phyloP scores from a whole-genome alignment of 2,888 invertebrate species.

The Podotricha telesiphe region DNA sequence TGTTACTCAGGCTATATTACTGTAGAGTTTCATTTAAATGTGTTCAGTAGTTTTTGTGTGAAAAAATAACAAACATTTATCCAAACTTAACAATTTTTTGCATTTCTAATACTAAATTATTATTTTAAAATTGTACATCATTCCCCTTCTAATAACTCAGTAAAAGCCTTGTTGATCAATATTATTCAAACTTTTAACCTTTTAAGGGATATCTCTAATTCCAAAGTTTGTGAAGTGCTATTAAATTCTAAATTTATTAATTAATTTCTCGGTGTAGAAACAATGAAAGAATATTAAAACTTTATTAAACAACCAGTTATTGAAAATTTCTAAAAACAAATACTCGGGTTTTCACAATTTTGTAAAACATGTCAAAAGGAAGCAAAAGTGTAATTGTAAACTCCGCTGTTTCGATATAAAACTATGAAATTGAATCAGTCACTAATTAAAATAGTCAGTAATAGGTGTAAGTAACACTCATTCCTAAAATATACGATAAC shows the following conservation, averaged over 20 bases:
- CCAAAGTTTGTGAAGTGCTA: background rate
- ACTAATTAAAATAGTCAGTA: too few relatives aligned
- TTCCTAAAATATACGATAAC: too few relatives aligned
- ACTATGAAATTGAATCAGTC: too few relatives aligned
- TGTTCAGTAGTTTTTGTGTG: too few relatives aligned
- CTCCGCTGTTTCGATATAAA: too few relatives aligned
- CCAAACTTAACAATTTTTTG: too few relatives aligned
- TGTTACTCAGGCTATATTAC: too few relatives aligned
- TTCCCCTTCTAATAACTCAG: background rate
- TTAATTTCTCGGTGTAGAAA: background rate
- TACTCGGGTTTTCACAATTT: background rate
- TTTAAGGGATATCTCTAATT: background rate
- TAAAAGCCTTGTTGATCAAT: slow-evolving; percentile 3
- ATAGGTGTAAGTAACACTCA: too few relatives aligned
- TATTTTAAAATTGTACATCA: background rate
- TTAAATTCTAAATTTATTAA: slow-evolving; percentile 1
- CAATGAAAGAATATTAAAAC: background rate
- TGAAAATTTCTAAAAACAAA: background rate
- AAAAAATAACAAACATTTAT: too few relatives aligned
- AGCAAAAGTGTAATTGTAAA: too few relatives aligned
- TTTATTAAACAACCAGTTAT: background rate
- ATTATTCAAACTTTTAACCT: slow-evolving; percentile 3
- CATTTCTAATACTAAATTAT: background rate
- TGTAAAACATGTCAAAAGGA: background rate
- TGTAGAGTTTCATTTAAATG: too few relatives aligned